phyloP scores from a whole-genome alignment of 2,113 vertebrate species.

The Lepisosteus oculatus region DNA sequence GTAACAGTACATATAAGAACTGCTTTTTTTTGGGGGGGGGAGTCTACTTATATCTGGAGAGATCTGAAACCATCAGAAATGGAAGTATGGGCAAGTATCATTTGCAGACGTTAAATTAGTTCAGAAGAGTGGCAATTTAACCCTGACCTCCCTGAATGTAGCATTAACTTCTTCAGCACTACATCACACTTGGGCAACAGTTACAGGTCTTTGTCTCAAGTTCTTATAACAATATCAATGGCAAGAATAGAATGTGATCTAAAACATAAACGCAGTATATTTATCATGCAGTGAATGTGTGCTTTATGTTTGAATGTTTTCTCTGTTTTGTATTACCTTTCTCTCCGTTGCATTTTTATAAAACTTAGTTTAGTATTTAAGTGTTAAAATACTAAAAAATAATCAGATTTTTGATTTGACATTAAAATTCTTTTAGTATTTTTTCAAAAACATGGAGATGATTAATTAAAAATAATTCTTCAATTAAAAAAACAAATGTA shows the following conservation, averaged over 20 bases:
- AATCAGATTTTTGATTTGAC: too few relatives aligned
- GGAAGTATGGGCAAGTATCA: conserved; percentile 13
- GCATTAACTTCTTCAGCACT: conserved; percentile 13
- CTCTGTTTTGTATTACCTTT: too few relatives aligned
- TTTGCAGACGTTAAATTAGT: conserved; percentile 15
- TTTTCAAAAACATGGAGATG: too few relatives aligned
- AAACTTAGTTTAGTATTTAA: too few relatives aligned
- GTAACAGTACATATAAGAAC: not conserved
- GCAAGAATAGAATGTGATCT: not conserved
- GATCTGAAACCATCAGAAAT: not conserved
- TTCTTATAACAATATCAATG: not conserved
- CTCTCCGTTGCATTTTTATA: too few relatives aligned
- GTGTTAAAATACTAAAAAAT: too few relatives aligned
- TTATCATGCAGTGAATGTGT: too few relatives aligned
- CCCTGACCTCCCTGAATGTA: conserved; percentile 14
- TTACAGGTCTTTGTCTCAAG: not conserved
- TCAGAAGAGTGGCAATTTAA: conserved; percentile 3
- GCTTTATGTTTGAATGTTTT: too few relatives aligned
- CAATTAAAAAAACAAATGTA: too few relatives aligned
- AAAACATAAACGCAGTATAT: too few relatives aligned
- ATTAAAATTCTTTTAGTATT: too few relatives aligned
- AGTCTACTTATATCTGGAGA: not conserved
- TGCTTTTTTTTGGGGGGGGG: not conserved
- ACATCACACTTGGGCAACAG: not conserved
- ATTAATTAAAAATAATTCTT: too few relatives aligned